These are phyloP conservation scores for Amphiprion ocellaris DNA, from an alignment of 2,113 vertebrate genomes.

Conservation along the genomic window DNA sequence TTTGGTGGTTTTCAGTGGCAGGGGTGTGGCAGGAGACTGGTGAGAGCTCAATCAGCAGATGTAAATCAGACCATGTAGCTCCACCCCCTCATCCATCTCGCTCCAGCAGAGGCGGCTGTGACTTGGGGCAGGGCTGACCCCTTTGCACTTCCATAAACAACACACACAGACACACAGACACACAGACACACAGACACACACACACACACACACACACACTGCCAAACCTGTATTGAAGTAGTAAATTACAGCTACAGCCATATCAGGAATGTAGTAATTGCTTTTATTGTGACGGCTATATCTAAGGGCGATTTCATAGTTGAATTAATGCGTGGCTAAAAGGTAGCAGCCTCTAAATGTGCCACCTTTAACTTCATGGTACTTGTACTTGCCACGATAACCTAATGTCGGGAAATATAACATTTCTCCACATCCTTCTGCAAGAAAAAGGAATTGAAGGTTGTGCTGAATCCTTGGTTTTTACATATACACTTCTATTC, in stretches of 20 bases:
- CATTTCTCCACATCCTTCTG: neutral
- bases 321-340: constrained; percentile 19
- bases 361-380: neutral
- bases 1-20: constrained; percentile 49
- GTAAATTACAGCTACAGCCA: constrained; percentile 46
- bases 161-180: neutral
- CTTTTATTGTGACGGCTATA: constrained; percentile 46
- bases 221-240: constrained; percentile 31
- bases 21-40: constrained; percentile 51
- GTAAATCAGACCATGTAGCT: constrained; percentile 71
- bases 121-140: constrained; percentile 58
- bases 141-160: constrained; percentile 58
- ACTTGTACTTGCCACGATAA: neutral
- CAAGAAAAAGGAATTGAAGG: neutral
- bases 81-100: constrained; percentile 77
- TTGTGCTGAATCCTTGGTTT: neutral
- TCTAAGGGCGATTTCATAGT: constrained; percentile 9
- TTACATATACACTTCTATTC: no score
- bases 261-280: constrained; percentile 39
- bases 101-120: constrained; percentile 39
- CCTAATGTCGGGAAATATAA: neutral
- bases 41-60: constrained; percentile 79
- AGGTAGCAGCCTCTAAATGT: neutral
- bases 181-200: neutral
- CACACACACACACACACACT: constrained; percentile 10